Base-by-base conservation (phyloP, 2,888 invertebrate species). In the Pristionchus arcanus region DNA sequence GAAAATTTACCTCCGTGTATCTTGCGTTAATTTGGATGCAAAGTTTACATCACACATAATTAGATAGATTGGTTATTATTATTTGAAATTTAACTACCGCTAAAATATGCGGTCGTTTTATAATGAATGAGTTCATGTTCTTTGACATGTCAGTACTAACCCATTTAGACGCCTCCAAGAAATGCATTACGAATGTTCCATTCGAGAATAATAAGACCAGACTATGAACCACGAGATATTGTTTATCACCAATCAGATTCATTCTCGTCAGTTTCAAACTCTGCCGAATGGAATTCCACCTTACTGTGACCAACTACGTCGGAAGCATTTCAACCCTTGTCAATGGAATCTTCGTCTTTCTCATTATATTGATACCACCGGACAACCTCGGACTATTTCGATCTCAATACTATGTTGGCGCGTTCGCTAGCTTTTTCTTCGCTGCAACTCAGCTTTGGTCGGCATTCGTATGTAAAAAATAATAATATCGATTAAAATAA, bases 351-450 rank as follows among this genome's bases (percentile, higher is more conserved):
- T 74, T 37, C 25, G 74, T 74, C 74, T 9, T 74, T 37, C 74
- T 74, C 15, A 74, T 74, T 21, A 19, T 74, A 19, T 1, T 37
- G 25, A 0, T 37, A 19, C 74, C 74, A 4, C 74, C 74, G 7
- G 74, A 74, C 37, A 74, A 74, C 11, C 74, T 74, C 21, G 74
- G 74, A 11, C 1, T 74, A 16, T 74, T 74, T 9, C 34, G 74
- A 16, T 74, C 74, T 19, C 74, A 74, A 34, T 74, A 37, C 37
- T 74, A 74, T 37, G 74, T 37, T 21, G 74, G 74, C 31, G 74
- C 74, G 9, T 37, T 74, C 31, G 34, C 74, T 1, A 74, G 37
- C 25, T 74, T 74, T 25, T 0, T 11, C 34, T 74, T 37, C 37
- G 74, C 74, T 1, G 74, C 42, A 37, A 74, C 74, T 3, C 74